Evolutionary conservation across 2,888 invertebrate genomes (phyloP).

Genomic region (Rhimphoctona megacephalus): DNA sequence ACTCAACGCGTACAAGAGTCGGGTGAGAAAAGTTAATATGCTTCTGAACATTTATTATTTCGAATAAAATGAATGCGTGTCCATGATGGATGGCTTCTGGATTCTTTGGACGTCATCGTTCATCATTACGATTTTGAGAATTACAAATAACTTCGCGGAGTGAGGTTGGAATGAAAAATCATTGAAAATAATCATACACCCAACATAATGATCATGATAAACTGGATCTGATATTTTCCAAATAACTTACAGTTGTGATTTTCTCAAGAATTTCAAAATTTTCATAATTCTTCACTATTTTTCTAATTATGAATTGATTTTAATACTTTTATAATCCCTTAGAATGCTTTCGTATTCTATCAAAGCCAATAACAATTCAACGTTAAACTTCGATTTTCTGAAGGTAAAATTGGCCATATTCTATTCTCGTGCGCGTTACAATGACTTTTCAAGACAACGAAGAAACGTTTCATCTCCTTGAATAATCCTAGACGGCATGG

Average conservation of each 20-base stretch:
- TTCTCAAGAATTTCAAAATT: neutral
- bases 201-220: neutral
- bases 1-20: neutral
- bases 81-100: slow-evolving; percentile 13
- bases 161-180: neutral
- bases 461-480: slow-evolving; percentile 35
- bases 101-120: slow-evolving; percentile 11
- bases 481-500: slow-evolving; percentile 32
- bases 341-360: neutral
- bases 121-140: slow-evolving; percentile 17
- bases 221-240: neutral
- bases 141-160: slow-evolving; percentile 6
- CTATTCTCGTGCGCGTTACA: neutral
- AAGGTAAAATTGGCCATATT: slow-evolving; percentile 15
- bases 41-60: slow-evolving; percentile 16
- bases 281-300: neutral
- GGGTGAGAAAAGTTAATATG: slow-evolving; percentile 23
- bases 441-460: slow-evolving; percentile 31
- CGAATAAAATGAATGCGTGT: slow-evolving; percentile 6
- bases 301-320: neutral
- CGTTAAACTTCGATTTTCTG: neutral
- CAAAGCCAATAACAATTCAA: neutral
- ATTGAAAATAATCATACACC: slow-evolving; percentile 28
- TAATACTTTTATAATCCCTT: neutral
- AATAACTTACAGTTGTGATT: neutral